phyloP scores from a whole-genome alignment of 2,113 vertebrate species.

The Lathamus discolor region DNA sequence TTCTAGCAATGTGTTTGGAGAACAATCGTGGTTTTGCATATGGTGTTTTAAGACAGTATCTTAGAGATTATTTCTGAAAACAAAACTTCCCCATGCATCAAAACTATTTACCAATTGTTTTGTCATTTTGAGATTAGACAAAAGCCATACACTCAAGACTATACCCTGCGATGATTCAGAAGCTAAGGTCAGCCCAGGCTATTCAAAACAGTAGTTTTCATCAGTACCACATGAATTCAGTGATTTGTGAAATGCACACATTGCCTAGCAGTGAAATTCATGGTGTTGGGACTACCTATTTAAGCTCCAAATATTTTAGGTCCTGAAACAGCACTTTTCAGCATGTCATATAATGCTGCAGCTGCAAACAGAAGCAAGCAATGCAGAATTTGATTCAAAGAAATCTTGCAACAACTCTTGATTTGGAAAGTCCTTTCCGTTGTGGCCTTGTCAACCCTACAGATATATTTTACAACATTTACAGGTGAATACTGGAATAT shows the following conservation, averaged over 20 bases:
- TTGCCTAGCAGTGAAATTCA: neutral
- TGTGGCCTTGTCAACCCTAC: neutral
- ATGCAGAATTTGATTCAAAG: neutral
- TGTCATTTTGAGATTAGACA: neutral
- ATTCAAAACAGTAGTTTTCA: neutral
- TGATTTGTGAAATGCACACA: neutral
- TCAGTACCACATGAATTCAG: neutral
- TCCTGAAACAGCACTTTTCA: neutral
- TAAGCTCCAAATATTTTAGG: neutral
- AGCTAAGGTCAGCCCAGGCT: neutral
- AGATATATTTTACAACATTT: neutral
- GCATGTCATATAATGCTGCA: neutral
- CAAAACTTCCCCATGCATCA: neutral
- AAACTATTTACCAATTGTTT: neutral
- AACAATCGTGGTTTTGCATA: neutral
- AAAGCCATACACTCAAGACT: neutral
- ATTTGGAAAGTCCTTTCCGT: neutral
- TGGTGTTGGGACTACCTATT: neutral
- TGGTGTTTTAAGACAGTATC: neutral
- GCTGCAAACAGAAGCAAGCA: neutral
- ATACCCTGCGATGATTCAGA: neutral
- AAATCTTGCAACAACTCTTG: neutral
- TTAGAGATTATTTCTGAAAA: neutral
- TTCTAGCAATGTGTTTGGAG: neutral
- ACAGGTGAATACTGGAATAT: neutral